Conservation (phyloP, 2,797 vertebrate genomes). For the Clarias laeviceps region DNA sequence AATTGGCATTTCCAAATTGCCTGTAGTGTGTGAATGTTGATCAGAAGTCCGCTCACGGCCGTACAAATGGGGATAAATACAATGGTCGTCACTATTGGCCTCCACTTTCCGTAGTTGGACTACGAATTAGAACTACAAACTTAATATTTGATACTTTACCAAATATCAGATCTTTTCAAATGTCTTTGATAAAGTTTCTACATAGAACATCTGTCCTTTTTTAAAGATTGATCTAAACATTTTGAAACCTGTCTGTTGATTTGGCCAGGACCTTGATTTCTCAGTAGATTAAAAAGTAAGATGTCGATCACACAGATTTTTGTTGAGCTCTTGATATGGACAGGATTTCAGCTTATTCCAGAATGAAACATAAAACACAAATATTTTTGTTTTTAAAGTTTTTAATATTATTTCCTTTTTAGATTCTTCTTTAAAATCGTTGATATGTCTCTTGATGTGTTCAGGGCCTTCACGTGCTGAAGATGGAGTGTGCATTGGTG, state of each 20-base stretch:
- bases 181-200: neutral
- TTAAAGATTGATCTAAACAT: neutral
- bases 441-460: slow-evolving; percentile 10
- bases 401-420: neutral
- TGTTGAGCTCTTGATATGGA: no score
- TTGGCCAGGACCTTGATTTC: neutral
- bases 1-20: no score
- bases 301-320: neutral
- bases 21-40: no score
- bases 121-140: no score
- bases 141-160: neutral
- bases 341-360: neutral
- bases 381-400: no score
- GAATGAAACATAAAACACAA: neutral
- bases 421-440: neutral
- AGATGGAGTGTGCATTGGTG: slow-evolving; percentile 34
- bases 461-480: slow-evolving; percentile 35
- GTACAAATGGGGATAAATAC: no score
- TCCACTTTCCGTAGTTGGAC: no score
- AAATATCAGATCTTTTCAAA: neutral
- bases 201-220: neutral
- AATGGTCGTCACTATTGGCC: no score
- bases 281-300: neutral
- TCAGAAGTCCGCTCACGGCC: no score
- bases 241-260: neutral